Evolutionary conservation across 2,797 vertebrate species (phyloP), one percentile per base, ranked within the genome.

Genomic region (Gymnothorax javanicus): DNA sequence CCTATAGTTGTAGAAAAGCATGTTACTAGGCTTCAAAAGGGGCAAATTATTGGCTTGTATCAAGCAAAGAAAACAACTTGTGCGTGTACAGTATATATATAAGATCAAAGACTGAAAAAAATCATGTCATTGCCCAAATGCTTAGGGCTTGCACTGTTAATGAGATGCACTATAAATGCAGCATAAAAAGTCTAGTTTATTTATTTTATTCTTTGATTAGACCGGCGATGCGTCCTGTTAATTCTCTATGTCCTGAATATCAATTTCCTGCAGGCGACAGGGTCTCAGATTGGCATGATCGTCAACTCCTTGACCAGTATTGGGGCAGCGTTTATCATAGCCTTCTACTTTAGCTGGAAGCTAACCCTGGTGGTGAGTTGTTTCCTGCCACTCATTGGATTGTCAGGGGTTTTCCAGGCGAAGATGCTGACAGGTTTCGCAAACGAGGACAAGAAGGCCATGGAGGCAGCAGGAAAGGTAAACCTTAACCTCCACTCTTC

Each of bases 301-400:
- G 93, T 97, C 43, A 95, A 94, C 89, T 96, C 96, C 0, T 5
- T 97, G 91, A 95, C 95, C 85, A 96, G 88, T 90, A 95, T 97
- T 7, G 95, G 95, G 60, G 95, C 91, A 0, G 95, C 96, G 1
- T 92, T 96, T 84, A 95, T 96, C 90, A 96, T 97, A 64, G 95
- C 96, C n/a, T 96, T 96, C 87, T 96, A 94, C 95, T 96, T 95
- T 91, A 96, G 96, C 86, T 97, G 96, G 96, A 97, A 97, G 90
- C 90, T 97, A 87, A 93, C 94, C 12, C 88, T 97, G 27, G 94
- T 97, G 12, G 94, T 96, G 17, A 84, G 93, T 87, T 96, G 96
- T 90, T 97, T 97, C 89, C 89, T 97, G 86, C 96, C 96, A 0
- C 91, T 97, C 58, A 94, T 97, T 17, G 96, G 92, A 0, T 88